A percentile compares a stretch with the other conserved stretches of the same genome.
phyloP scores from a whole-genome alignment of 2,888 invertebrate genomes.

The Chaetogeoica ovagalla region DNA sequence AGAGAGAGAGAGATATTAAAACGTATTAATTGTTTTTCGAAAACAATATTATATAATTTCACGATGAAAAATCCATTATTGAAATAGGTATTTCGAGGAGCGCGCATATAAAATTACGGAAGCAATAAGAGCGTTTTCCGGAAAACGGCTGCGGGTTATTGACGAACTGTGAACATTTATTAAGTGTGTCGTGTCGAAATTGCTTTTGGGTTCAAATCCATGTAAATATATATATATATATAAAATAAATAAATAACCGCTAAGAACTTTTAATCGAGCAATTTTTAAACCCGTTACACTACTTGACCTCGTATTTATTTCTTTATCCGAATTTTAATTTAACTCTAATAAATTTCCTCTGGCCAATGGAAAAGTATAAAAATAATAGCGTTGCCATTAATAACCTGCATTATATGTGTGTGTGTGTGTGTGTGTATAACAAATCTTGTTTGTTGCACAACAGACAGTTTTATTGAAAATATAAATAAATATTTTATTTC shows the following conservation, averaged over 20 bases:
- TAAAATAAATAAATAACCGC: constrained; percentile 5
- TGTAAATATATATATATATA: too few species aligned
- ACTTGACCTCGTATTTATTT: constrained; percentile 1
- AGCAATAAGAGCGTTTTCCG: constrained; percentile 3
- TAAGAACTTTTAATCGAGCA: constrained; percentile 2
- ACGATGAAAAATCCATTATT: neutral
- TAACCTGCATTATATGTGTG: too few species aligned
- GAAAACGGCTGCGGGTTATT: constrained; percentile 3
- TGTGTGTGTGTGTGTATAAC: constrained; percentile 14
- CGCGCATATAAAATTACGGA: neutral
- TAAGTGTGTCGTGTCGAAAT: constrained; percentile 42
- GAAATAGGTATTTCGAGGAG: neutral
- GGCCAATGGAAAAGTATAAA: neutral
- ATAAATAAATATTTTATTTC: constrained; percentile 21
- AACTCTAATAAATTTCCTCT: constrained; percentile 29
- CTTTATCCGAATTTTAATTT: constrained; percentile 9
- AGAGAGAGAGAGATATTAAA: too few species aligned
- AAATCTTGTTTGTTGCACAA: neutral
- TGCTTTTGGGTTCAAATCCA: constrained; percentile 11
- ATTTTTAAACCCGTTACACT: constrained; percentile 1
- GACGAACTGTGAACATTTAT: constrained; percentile 41
- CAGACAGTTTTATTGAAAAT: constrained; percentile 7
- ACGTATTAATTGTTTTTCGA: neutral
- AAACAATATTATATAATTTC: neutral
- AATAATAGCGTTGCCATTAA: constrained; percentile 27